Conservation (phyloP, 2,797 vertebrate species). For the Denticeps clupeoides region DNA sequence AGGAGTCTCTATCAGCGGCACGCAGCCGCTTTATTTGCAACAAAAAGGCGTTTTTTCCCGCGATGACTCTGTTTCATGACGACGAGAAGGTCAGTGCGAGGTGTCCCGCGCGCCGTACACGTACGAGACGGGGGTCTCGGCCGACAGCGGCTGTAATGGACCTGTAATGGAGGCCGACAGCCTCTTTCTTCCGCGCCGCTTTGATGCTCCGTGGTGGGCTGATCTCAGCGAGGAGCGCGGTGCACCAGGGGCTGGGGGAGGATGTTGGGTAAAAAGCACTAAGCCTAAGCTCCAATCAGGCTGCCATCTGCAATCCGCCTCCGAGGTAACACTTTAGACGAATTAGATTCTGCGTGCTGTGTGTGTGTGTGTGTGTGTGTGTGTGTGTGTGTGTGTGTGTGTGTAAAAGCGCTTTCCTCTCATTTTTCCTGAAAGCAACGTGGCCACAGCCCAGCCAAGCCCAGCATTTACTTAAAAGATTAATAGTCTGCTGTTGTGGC, state of each 20-base stretch:
- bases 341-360: not conserved
- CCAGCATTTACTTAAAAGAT: slow-evolving; percentile 56
- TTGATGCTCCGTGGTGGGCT: not conserved
- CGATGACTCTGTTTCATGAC: not conserved
- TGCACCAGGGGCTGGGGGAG: too few relatives aligned
- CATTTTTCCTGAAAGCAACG: slow-evolving; percentile 42
- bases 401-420: slow-evolving; percentile 35
- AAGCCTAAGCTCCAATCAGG: slow-evolving; percentile 19
- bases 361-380: not conserved
- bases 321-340: too few relatives aligned
- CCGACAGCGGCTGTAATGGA: too few relatives aligned
- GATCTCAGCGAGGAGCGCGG: slow-evolving; percentile 9
- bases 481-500: slow-evolving; percentile 52
- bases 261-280: slow-evolving; percentile 35
- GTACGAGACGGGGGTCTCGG: too few relatives aligned
- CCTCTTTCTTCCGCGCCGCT: not conserved
- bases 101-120: too few relatives aligned
- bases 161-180: too few relatives aligned
- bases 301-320: slow-evolving; percentile 17
- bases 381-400: slow-evolving; percentile 11
- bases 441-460: slow-evolving; percentile 28
- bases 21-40: not conserved
- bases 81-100: slow-evolving; percentile 17
- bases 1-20: not conserved
- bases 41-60: not conserved